phyloP scores from a whole-genome alignment of 1,140 invertebrate species.

The Drosophila funebris region DNA sequence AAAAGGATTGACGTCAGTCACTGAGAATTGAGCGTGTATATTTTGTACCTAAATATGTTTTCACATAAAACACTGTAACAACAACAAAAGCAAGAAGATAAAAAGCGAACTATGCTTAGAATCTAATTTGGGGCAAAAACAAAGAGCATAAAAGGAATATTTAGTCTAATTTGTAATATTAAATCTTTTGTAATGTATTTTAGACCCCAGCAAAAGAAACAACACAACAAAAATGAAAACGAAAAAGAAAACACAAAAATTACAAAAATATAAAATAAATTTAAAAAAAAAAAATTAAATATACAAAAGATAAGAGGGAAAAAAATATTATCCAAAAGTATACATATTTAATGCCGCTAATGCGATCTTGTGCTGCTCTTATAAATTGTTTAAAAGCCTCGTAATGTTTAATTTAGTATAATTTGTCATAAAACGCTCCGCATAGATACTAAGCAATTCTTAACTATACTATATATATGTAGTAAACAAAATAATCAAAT shows the following conservation, averaged over 20 bases:
- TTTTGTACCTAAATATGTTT: constrained; percentile 54
- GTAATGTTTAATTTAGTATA: constrained; percentile 75
- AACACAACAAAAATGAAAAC: not conserved
- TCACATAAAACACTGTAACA: constrained; percentile 7
- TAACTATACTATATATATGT: constrained; percentile 62
- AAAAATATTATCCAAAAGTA: constrained; percentile 26
- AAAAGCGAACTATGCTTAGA: not conserved
- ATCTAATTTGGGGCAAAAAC: constrained; percentile 4
- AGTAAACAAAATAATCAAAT: constrained; percentile 36
- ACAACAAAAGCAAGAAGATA: constrained; percentile 23
- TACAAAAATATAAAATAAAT: no score
- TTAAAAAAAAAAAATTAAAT: not conserved
- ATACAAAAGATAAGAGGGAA: not conserved
- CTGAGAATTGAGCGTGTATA: constrained; percentile 46
- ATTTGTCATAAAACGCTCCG: constrained; percentile 41
- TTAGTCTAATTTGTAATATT: constrained; percentile 47
- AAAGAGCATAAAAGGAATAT: constrained; percentile 29
- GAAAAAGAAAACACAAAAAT: not conserved
- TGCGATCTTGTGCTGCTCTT: constrained; percentile 29
- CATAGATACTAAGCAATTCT: constrained; percentile 57
- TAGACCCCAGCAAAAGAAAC: constrained; percentile 4
- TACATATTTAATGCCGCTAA: constrained; percentile 1
- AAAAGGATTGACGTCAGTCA: constrained; percentile 5
- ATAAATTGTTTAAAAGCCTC: constrained; percentile 58
- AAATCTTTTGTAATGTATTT: constrained; percentile 43